Percentiles rank a stretch among this genome's conserved stretches.
These are phyloP conservation scores for Colinus virginianus DNA, from an alignment of 2,113 vertebrate species.

Conservation along the genomic window DNA sequence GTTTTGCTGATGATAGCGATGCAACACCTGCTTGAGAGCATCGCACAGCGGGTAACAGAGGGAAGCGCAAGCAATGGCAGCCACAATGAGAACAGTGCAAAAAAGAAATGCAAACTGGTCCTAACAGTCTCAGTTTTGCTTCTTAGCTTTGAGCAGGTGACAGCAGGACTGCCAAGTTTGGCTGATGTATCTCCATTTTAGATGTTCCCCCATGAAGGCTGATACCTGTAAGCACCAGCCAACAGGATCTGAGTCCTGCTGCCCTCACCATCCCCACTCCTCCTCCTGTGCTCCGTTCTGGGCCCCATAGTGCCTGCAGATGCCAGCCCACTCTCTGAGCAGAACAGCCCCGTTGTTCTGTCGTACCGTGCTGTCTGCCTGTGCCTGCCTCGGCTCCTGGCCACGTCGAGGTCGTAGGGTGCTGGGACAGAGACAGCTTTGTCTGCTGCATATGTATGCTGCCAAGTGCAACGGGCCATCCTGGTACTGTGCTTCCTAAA, in stretches of 20 bases:
- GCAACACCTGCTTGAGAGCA: background rate
- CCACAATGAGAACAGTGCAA: background rate
- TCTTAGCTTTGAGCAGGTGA: background rate
- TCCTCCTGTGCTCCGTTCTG: rapidly evolving
- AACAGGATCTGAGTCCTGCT: background rate
- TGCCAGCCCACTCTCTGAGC: background rate
- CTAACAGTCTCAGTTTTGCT: rapidly evolving
- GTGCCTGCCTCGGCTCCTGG: slow-evolving; percentile 29
- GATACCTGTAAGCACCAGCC: background rate
- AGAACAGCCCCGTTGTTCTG: background rate
- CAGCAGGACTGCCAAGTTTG: background rate
- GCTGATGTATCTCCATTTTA: background rate
- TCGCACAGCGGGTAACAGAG: slow-evolving; percentile 1
- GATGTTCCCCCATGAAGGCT: background rate
- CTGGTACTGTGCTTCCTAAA: background rate
- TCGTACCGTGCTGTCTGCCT: background rate
- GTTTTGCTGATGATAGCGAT: background rate
- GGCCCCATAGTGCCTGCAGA: rapidly evolving
- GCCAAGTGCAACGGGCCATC: background rate
- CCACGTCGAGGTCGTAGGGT: background rate
- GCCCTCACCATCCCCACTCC: background rate
- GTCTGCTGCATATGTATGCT: background rate
- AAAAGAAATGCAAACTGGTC: background rate
- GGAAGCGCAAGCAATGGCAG: background rate
- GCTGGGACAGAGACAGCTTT: slow-evolving; percentile 41